These are phyloP conservation scores for Acipenser oxyrinchus DNA, from an alignment of 2,797 vertebrate species.

Conservation along the genomic window DNA sequence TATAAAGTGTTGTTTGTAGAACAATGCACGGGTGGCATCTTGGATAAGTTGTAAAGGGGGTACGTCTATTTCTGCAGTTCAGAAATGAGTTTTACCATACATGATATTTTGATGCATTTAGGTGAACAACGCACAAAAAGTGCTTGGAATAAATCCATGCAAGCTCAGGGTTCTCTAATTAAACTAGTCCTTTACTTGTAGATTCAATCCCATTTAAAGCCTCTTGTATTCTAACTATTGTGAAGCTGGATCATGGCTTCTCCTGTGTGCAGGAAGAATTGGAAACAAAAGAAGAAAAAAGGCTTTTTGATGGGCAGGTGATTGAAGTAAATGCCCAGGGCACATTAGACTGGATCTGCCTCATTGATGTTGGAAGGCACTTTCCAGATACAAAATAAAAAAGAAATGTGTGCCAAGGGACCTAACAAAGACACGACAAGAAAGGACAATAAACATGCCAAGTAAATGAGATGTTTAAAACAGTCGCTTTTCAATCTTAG, in stretches of 20 bases:
- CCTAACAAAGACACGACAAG: neutral
- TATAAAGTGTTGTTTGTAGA: too few species aligned
- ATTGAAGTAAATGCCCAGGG: neutral
- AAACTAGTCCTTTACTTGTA: neutral
- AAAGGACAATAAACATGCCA: neutral
- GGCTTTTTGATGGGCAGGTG: neutral
- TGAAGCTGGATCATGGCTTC: neutral
- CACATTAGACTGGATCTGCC: too few species aligned
- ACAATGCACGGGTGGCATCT: too few species aligned
- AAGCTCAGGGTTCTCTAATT: neutral
- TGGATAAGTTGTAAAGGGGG: too few species aligned
- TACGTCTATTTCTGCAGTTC: neutral
- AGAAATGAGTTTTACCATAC: neutral
- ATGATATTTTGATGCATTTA: neutral
- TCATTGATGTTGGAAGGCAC: neutral
- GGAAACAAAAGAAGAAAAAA: neutral
- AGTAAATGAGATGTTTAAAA: neutral
- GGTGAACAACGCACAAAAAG: too few species aligned
- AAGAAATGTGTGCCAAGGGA: neutral
- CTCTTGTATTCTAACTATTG: neutral
- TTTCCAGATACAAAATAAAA: neutral
- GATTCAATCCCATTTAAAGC: neutral
- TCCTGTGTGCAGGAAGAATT: neutral
- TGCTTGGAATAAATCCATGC: too few species aligned
- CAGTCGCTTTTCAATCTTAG: neutral